Percentiles rank a stretch among this genome's conserved stretches.
phyloP scores from a whole-genome alignment of 2,113 vertebrate genomes.

The Pyxicephalus adspersus region DNA sequence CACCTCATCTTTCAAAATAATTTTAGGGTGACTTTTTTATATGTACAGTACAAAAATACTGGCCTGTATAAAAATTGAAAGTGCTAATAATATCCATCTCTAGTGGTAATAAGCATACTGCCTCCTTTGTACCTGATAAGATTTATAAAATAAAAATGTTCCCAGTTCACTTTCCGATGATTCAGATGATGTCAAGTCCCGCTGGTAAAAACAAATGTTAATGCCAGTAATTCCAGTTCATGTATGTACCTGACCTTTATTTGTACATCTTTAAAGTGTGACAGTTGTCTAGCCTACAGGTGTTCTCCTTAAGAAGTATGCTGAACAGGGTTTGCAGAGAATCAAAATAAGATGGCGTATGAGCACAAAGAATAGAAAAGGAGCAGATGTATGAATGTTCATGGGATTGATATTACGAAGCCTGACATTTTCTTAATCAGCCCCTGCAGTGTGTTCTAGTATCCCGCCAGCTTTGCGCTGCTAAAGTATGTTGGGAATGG shows the following conservation, averaged over 20 bases:
- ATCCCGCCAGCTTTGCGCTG: conserved; percentile 20
- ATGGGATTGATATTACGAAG: conserved; percentile 35
- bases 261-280: conserved; percentile 35
- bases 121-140: background rate
- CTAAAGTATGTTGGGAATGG: background rate
- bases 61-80: too few species aligned
- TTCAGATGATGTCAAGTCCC: conserved; percentile 21
- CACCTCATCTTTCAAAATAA: too few species aligned
- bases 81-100: background rate
- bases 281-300: conserved; percentile 17
- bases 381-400: conserved; percentile 54
- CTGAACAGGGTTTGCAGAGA: conserved; percentile 35
- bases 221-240: conserved; percentile 39
- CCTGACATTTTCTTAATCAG: background rate
- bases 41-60: too few species aligned
- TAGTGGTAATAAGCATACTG: background rate
- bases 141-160: conserved; percentile 5
- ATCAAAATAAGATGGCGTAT: conserved; percentile 41
- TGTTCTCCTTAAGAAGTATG: conserved; percentile 26
- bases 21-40: too few species aligned
- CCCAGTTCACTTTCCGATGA: conserved; percentile 4
- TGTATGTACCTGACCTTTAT: conserved; percentile 42
- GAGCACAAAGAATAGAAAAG: conserved; percentile 44
- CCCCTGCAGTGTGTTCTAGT: conserved; percentile 35
- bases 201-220: conserved; percentile 31